These are phyloP conservation scores for Etheostoma cragini DNA, from an alignment of 2,113 vertebrate genomes.

Conservation along the genomic window DNA sequence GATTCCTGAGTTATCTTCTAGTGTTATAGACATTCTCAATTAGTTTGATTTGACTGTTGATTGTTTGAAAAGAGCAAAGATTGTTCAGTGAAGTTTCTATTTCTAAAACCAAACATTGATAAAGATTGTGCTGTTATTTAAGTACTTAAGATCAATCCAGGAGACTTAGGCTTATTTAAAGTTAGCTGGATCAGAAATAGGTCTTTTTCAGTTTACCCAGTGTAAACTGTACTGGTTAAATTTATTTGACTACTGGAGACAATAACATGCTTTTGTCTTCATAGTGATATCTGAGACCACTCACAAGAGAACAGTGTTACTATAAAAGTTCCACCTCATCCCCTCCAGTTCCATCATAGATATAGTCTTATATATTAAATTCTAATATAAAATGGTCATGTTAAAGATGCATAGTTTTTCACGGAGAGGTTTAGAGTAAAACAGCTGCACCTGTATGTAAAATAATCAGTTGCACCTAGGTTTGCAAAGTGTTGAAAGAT, in stretches of 20 bases:
- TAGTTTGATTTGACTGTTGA: neutral
- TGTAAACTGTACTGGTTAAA: neutral
- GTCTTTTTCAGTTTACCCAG: neutral
- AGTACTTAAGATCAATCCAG: too few species aligned
- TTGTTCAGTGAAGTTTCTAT: neutral
- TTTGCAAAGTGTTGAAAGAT: too few species aligned
- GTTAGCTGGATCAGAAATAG: neutral
- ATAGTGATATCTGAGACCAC: neutral
- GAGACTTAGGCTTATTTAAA: neutral
- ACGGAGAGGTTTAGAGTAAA: neutral
- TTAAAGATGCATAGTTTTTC: conserved; percentile 3
- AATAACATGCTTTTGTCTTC: neutral
- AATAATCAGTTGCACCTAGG: neutral
- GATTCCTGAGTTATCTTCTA: neutral
- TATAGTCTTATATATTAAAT: neutral
- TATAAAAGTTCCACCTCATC: neutral
- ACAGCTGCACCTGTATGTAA: conserved; percentile 2
- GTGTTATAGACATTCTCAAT: neutral
- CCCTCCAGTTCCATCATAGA: neutral
- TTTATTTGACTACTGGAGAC: neutral
- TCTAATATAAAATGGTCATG: neutral
- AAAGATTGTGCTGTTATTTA: too few species aligned
- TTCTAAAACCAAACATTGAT: too few species aligned
- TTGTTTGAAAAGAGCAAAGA: neutral
- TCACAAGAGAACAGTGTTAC: neutral